phyloP scores from a whole-genome alignment of 2,888 invertebrate genomes.

The Mythimna impura region DNA sequence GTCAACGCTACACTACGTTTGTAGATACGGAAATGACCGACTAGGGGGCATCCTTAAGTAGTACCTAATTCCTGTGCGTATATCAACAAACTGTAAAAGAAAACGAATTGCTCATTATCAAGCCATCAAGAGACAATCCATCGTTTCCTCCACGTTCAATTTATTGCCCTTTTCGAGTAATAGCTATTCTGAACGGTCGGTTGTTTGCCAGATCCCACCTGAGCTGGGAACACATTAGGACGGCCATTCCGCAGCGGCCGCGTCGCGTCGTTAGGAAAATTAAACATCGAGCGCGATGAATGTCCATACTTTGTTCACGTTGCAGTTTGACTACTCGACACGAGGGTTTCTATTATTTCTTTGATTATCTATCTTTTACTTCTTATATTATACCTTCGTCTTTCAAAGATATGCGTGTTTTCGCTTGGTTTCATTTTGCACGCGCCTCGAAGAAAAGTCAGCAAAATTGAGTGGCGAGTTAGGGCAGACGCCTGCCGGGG shows the following conservation, averaged over 20 bases:
- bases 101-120: neutral
- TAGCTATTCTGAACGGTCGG: slow-evolving; percentile 15
- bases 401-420: neutral
- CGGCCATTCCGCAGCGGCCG: slow-evolving; percentile 34
- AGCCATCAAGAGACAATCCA: neutral
- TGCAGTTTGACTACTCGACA: slow-evolving; percentile 18
- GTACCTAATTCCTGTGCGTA: no score
- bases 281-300: slow-evolving; percentile 30
- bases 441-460: no score
- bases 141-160: neutral
- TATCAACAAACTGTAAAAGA: neutral
- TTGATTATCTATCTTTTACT: neutral
- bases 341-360: neutral
- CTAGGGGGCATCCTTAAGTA: no score
- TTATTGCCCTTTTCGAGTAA: slow-evolving; percentile 16
- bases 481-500: no score
- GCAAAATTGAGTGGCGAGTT: no score
- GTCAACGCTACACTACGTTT: no score
- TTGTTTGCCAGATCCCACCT: slow-evolving; percentile 44
- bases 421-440: no score
- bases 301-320: slow-evolving; percentile 24
- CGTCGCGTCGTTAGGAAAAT: slow-evolving; percentile 42
- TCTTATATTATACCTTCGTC: neutral
- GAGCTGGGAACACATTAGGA: slow-evolving; percentile 43
- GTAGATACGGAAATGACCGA: no score